A percentile compares a stretch with the other conserved stretches of the same genome.
phyloP scores from a whole-genome alignment of 64 coral and sea anemone genomes.

The Acropora yongei region DNA sequence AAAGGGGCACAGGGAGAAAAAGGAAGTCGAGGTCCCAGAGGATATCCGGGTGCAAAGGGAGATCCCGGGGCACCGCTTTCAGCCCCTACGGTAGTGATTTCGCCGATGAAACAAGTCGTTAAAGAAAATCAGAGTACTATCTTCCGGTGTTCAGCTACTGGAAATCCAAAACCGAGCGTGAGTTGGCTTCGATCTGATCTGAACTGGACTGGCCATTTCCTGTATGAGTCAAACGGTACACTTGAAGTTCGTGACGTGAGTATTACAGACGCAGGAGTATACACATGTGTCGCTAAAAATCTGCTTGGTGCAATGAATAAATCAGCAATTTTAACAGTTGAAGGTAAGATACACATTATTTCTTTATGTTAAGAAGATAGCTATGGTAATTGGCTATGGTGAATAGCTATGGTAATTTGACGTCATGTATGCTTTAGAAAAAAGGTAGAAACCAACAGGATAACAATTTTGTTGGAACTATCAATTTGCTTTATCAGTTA shows the following conservation, averaged over 20 bases:
- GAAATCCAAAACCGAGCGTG: constrained; percentile 43
- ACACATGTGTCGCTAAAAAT: constrained; percentile 61
- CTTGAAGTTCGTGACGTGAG: constrained; percentile 15
- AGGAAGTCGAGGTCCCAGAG: constrained; percentile 29
- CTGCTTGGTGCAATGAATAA: constrained; percentile 20
- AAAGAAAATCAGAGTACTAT: constrained; percentile 42
- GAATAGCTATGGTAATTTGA: too few relatives aligned
- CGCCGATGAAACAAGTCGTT: background rate
- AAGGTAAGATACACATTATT: background rate
- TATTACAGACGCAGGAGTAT: constrained; percentile 49
- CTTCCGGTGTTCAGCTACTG: constrained; percentile 54
- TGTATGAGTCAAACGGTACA: background rate
- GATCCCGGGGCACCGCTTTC: constrained; percentile 37
- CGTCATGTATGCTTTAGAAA: too few relatives aligned
- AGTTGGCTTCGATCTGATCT: constrained; percentile 38
- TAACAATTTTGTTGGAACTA: too few relatives aligned
- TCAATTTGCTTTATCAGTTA: too few relatives aligned
- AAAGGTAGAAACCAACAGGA: too few relatives aligned
- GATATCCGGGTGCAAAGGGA: constrained; percentile 35
- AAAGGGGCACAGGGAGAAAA: constrained; percentile 30
- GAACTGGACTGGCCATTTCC: background rate
- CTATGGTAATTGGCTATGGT: too few relatives aligned
- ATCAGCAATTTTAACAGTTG: background rate
- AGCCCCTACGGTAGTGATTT: constrained; percentile 8
- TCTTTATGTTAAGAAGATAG: too few relatives aligned